Evolutionary conservation across 1,140 invertebrate genomes (phyloP).

Genomic region (Cydia strobilella): DNA sequence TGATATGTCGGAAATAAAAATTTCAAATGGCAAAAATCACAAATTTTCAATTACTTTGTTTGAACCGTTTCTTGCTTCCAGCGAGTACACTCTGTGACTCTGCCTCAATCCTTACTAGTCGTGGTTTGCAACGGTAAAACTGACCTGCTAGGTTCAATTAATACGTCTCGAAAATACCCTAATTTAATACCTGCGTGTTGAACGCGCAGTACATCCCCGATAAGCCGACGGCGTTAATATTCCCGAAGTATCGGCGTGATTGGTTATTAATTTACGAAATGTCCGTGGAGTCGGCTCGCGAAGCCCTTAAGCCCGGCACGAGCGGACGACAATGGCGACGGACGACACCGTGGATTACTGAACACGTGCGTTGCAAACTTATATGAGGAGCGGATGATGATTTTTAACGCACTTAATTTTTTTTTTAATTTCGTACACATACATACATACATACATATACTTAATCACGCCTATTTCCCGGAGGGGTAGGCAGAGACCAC

Average conservation of each 20-base stretch:
- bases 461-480: no score
- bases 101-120: background rate
- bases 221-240: constrained; percentile 25
- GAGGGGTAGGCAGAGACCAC: no score
- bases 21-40: no score
- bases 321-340: constrained; percentile 61
- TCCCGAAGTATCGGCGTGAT: constrained; percentile 46
- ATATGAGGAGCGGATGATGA: constrained; percentile 4
- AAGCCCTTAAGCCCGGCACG: constrained; percentile 60
- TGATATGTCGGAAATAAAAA: no score
- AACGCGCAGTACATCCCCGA: background rate
- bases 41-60: no score
- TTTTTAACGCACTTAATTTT: background rate
- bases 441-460: no score
- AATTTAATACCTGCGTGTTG: background rate
- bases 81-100: no score
- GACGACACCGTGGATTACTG: constrained; percentile 60
- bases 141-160: no score
- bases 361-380: constrained; percentile 35
- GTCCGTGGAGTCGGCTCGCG: constrained; percentile 48
- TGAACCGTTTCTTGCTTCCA: no score
- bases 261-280: constrained; percentile 69
- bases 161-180: background rate
- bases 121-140: background rate
- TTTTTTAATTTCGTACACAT: no score